Evolutionary conservation across 2,113 vertebrate species (phyloP).

Genomic region (Nipponia nippon): DNA sequence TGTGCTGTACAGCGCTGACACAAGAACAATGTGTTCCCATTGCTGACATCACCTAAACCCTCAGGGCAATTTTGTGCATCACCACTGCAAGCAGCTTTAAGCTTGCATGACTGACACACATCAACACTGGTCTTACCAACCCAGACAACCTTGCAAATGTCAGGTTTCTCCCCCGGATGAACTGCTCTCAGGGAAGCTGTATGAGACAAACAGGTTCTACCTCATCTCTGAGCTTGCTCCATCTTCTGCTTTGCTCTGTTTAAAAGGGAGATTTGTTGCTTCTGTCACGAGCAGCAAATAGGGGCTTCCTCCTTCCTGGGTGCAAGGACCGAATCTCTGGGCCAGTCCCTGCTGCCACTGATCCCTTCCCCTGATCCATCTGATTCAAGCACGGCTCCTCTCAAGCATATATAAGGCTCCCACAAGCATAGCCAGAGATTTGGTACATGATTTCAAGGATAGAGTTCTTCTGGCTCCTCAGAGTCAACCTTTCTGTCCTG

Average conservation of each 20-base stretch:
- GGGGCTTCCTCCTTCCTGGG: background rate
- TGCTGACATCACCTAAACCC: background rate
- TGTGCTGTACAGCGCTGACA: background rate
- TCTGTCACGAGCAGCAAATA: background rate
- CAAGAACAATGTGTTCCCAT: fast-evolving
- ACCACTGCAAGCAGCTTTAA: background rate
- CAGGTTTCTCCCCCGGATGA: background rate
- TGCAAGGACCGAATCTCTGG: too few relatives aligned
- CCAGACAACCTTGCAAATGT: background rate
- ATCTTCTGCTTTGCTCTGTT: background rate
- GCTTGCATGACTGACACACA: background rate
- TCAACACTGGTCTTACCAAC: too few relatives aligned
- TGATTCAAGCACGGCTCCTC: fast-evolving
- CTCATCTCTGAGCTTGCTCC: background rate
- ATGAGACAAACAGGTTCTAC: background rate
- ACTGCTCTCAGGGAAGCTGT: background rate
- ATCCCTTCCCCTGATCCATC: background rate
- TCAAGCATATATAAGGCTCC: background rate
- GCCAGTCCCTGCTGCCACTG: background rate
- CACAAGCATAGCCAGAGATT: background rate
- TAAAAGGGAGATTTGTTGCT: background rate
- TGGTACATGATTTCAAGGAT: background rate
- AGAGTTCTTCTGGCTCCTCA: background rate
- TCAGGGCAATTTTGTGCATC: background rate
- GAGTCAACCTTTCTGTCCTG: background rate